Base-by-base conservation (phyloP, 2,888 invertebrate genomes). In the Drosophila quinaria region DNA sequence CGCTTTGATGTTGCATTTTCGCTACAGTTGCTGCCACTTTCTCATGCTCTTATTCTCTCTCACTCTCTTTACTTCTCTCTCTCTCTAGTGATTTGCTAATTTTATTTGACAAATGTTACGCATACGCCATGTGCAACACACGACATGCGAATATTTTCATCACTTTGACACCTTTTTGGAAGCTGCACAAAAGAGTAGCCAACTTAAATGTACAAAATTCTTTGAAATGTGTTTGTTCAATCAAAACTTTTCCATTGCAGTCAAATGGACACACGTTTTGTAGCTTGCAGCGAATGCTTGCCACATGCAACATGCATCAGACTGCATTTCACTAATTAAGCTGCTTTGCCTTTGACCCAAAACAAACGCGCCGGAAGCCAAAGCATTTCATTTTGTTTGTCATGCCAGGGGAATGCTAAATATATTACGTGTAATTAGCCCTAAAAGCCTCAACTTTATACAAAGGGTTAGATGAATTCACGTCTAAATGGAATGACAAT, bases 241-340 rank as follows among this genome's bases (percentile, higher is more conserved):
- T 25, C n/a, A 37, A 37, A 37, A 10, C 37, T 37, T 29, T 41
- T 41, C 41, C 2, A 44, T 11, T 22, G 5, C 13, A 19, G 1
- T 25, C 25, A 15, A 22, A 29, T 22, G 8, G 1, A 47, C 5
- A 19, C 19, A 5, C 15, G 15, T 47, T 47, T 15, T 42, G 42
- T 42, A 11, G 50, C 52, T 15, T 44, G 31, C 61, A 61, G 15
- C 52, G 35, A 35, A 33, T 41, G 13, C 49, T 35, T 35, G 33
- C 68, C 56, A 54, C 35, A 56, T 49, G 46, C 22, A 51, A 41
- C 22, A 51, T 41, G 41, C 15, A 10, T 4, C 17, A 41, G 11
- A n/a, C 29, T 41, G 52, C 72, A 72, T 41, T 67, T 73, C 35
- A 62, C 72, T 72, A 73, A 73, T 73, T 71, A 73, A 51, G 55